phyloP scores from a whole-genome alignment of 2,888 invertebrate genomes.

The Agriotes lineatus region DNA sequence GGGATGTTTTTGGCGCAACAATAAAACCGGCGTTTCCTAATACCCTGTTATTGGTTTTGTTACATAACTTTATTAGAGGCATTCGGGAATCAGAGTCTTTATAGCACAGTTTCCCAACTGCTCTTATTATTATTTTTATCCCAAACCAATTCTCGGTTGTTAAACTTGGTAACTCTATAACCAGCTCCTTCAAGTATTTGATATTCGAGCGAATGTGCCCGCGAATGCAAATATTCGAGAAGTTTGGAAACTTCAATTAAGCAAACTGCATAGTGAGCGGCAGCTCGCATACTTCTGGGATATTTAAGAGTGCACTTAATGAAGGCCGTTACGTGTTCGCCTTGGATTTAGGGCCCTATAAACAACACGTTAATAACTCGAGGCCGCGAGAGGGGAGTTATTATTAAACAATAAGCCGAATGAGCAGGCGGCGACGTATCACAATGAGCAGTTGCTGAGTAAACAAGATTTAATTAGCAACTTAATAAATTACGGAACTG shows the following conservation, averaged over 20 bases:
- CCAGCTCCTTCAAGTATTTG: neutral
- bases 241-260: constrained; percentile 12
- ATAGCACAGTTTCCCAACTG: too few relatives aligned
- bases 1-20: too few relatives aligned
- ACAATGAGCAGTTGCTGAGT: constrained; percentile 19
- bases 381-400: neutral
- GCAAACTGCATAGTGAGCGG: neutral
- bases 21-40: too few relatives aligned
- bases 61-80: too few relatives aligned
- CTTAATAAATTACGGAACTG: constrained; percentile 22
- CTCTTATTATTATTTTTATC: too few relatives aligned
- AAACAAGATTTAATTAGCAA: constrained; percentile 29
- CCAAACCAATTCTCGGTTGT: too few relatives aligned
- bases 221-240: neutral
- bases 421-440: constrained; percentile 6
- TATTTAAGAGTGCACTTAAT: neutral
- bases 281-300: neutral
- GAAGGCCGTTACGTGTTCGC: neutral
- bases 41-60: too few relatives aligned
- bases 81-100: too few relatives aligned
- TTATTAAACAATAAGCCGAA: constrained; percentile 18
- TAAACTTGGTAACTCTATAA: too few relatives aligned
- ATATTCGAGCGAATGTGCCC: neutral
- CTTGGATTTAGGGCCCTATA: neutral
- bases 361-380: constrained; percentile 10